Conservation (phyloP, 2,797 vertebrate species). For the Aldrovandia affinis region DNA sequence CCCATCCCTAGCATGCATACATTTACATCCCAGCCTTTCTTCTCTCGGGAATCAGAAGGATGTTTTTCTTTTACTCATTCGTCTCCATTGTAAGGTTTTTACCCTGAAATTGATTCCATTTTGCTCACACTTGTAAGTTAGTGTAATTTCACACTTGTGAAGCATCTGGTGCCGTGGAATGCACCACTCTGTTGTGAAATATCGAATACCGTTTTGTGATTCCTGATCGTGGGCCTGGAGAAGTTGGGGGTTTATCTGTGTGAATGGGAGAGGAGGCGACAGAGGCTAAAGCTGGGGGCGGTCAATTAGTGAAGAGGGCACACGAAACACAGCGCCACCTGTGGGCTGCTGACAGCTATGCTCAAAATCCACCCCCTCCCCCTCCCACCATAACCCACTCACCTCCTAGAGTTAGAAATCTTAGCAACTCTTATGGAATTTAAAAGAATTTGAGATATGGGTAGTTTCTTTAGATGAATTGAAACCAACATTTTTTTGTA, state of each 20-base stretch:
- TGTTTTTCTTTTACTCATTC: slow-evolving; percentile 36
- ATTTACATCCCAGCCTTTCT: slow-evolving; percentile 43
- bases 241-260: neutral
- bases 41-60: slow-evolving; percentile 19
- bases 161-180: slow-evolving; percentile 28
- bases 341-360: neutral
- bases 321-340: slow-evolving; percentile 26
- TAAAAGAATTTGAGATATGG: neutral
- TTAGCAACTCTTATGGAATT: neutral
- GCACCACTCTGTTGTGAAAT: slow-evolving; percentile 39
- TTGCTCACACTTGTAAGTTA: slow-evolving; percentile 29
- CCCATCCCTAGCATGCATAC: slow-evolving; percentile 38
- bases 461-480: neutral
- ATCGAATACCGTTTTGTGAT: slow-evolving; percentile 47
- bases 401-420: neutral
- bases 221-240: slow-evolving; percentile 28
- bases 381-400: neutral
- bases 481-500: neutral
- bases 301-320: neutral
- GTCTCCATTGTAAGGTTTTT: slow-evolving; percentile 39
- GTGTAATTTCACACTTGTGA: slow-evolving; percentile 40
- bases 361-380: neutral
- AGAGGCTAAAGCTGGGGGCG: neutral
- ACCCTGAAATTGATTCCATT: slow-evolving; percentile 34
- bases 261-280: neutral